Base-by-base conservation (phyloP, 2,113 vertebrate genomes). In the Haliaeetus leucogaster region DNA sequence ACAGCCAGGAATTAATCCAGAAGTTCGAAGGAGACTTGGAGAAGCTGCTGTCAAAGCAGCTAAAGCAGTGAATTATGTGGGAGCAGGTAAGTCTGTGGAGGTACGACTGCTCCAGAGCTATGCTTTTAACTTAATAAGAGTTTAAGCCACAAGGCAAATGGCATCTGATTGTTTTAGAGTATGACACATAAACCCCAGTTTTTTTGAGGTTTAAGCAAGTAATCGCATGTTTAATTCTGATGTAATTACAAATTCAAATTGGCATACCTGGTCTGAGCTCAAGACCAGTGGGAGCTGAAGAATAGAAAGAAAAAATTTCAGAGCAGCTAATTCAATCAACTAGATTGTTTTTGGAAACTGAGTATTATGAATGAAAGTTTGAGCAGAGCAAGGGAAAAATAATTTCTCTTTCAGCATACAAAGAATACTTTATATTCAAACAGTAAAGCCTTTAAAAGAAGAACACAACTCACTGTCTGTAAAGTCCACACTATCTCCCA, bases 31-130 rank as follows among this genome's bases (percentile, higher is more conserved):
- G 91, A 99, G 98, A 70, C 99, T 99, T 11, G 99, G 99, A 77
- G 99, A 99, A 95, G 99, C 99, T 14, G 99, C 99, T 21, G 99
- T 99, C 26, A 98, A 92, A 97, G 99, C 99, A 67, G 99, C 99
- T 32, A 99, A 99, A 97, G 99, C 99, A 43, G 99, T 99, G 63
- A 98, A 98, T 96, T 99, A 99, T 2, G 99, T 99, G 25, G 99
- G 99, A 59, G 99, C 99, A 98, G 99, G 99, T 99, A 89, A 95
- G 96, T 85, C 62, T 93, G 68, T n/a, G 59, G 38, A 95, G 40
- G 3, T 56, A 23, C 50, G 61, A 56, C 53, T 63, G 34, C 36
- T 34, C 38, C 78, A 8, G 26, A 34, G 38, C 13, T 22, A 8
- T 12, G 18, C 36, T 87, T 85, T 94, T 58, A 32, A 10, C 26